phyloP scores from a whole-genome alignment of 2,888 invertebrate species.

The Platycnemis pennipes region DNA sequence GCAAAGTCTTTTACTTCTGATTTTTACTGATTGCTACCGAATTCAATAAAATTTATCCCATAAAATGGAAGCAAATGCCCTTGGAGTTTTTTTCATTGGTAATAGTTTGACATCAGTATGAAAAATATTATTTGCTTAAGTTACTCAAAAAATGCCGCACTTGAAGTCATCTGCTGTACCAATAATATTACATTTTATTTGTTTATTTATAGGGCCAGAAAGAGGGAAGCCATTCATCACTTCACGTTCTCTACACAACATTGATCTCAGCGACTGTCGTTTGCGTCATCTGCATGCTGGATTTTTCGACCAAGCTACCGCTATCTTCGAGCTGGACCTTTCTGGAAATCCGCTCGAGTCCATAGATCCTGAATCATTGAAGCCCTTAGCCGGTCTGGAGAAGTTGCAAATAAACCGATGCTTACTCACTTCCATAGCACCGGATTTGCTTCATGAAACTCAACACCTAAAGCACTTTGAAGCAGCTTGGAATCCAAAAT shows the following conservation, averaged over 20 bases:
- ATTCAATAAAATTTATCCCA: no score
- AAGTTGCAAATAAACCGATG: slow-evolving; percentile 85
- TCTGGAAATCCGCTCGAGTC: slow-evolving; percentile 84
- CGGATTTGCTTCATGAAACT: slow-evolving; percentile 74
- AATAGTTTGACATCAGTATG: no score
- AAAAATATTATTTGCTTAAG: no score
- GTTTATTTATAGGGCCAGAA: background rate
- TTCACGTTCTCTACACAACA: slow-evolving; percentile 84
- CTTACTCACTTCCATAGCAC: slow-evolving; percentile 82
- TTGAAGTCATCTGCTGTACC: no score
- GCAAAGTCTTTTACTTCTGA: no score
- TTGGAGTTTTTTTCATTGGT: no score
- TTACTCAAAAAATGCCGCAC: no score
- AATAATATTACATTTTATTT: background rate
- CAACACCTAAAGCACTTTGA: slow-evolving; percentile 40
- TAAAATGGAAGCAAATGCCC: no score
- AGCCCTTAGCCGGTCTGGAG: slow-evolving; percentile 84
- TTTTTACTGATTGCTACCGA: no score
- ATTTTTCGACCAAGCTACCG: slow-evolving; percentile 85
- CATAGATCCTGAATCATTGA: slow-evolving; percentile 83
- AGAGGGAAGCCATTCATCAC: slow-evolving; percentile 84
- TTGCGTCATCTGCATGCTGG: slow-evolving; percentile 82
- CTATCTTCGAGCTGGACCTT: slow-evolving; percentile 85
- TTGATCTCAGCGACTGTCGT: slow-evolving; percentile 85
- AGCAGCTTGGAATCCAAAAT: slow-evolving; percentile 51